Evolutionary conservation across 2,113 vertebrate species (phyloP), one percentile per base, ranked within the genome.

Genomic region (Lepisosteus oculatus): DNA sequence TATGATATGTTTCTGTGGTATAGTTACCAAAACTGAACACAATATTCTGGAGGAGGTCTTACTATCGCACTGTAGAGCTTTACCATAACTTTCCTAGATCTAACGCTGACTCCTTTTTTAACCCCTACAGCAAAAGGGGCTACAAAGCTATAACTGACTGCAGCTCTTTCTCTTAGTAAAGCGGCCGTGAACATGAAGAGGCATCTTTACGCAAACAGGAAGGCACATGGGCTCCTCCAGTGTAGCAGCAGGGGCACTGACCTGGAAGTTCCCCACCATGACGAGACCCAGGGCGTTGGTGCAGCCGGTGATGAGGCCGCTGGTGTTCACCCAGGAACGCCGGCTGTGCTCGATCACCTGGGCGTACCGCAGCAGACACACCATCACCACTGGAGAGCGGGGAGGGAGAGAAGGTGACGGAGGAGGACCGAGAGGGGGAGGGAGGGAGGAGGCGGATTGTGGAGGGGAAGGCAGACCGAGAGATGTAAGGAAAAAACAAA

Each of bases 261-360:
- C 95, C 93, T 97, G 95, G 80, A 97, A 97, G 85, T 97, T 97
- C 47, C 95, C 94, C 64, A 97, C 94, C 85, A 97, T 90, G 74
- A 97, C 88, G 1, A 97, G 90, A 65, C 95, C 94, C 1, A 93
- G 77, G 0, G 94, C 94, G 0, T 97, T 96, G 81, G 90, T 93
- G 81, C 91, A 96, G 76, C 95, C 95, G 0, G 92, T 91, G 78
- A 95, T 89, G 77, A 97, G 86, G 0, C 91, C 93, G 0, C 91
- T 91, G 14, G 93, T 95, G 92, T 96, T 97, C 45, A 95, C 80
- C 95, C 94, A 95, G 66, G 93, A 94, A 55, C 87, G 83, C 64
- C 93, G 93, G 80, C 91, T 93, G 80, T 93, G 93, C 76, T 96
- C 95, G 1, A 97, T 88, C 78, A 97, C 89, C 85, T 96, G 95